Evolutionary conservation across 2,888 invertebrate genomes (phyloP), one percentile per base, ranked within the genome.

Genomic region (Dexiosoma caninum): DNA sequence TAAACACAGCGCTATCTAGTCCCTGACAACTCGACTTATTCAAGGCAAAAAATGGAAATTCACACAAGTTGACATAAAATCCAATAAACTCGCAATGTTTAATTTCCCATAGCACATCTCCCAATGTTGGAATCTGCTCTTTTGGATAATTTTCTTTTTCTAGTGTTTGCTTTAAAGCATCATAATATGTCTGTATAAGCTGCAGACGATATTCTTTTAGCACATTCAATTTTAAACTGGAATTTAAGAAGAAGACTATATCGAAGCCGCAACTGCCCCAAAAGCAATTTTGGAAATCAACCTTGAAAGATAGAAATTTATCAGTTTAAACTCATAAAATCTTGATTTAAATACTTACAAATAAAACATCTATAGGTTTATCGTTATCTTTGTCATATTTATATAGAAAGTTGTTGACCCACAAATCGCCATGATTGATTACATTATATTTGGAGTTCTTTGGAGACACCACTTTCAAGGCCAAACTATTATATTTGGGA

Each of bases 361-460:
- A 82, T 5, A 86, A 49, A 0, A 83, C 83, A 66, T 83, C 84
- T 1, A 72, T 51, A 1, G 84, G 70, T n/a, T 57, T 49, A 8
- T 21, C 27, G 0, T 46, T 37, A 9, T 60, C 57, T 6, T 35
- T 8, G 49, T 88, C 83, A 79, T 91, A 91, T 44, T 88, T 88
- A 79, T 91, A 91, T 81, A 91, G 86, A 12, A 82, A 59, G 84
- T 91, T 92, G 80, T 92, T 92, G 0, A 90, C 83, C 92, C 92
- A 92, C 3, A 91, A 85, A 86, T 92, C 92, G 1, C 91, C 92
- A 80, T 92, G 92, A 62, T 89, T 90, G 12, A 6, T 27, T 27
- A 27, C 27, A 27, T 27, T 27, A 6, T 27, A 27, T 27, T 5
- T 27, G 27, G 27, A 6, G 6, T 27, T 27, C 27, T 27, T 27